Percentiles rank a stretch among this genome's conserved stretches.
Evolutionary conservation across 2,113 vertebrate species (phyloP).

Genomic region (Phalacrocorax carbo): DNA sequence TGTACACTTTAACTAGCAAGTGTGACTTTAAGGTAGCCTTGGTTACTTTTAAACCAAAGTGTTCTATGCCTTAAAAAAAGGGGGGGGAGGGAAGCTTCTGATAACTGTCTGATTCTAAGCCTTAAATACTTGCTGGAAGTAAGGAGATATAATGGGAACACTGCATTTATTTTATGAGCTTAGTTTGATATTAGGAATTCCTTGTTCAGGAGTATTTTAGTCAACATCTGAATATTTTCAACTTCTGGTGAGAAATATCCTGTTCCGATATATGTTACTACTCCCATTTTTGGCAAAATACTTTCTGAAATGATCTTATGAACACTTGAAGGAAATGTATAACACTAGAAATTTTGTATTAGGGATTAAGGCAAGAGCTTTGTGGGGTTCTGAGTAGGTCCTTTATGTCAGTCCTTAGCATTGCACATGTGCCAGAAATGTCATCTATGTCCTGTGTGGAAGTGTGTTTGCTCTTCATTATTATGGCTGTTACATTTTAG

Average conservation of each 20-base stretch:
- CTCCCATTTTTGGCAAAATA: background rate
- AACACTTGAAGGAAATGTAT: background rate
- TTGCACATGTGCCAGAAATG: background rate
- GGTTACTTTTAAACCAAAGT: background rate
- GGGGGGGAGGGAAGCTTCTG: background rate
- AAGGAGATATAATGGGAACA: background rate
- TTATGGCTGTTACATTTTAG: background rate
- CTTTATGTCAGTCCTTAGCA: background rate
- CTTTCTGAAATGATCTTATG: background rate
- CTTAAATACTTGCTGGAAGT: background rate
- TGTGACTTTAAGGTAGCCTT: background rate
- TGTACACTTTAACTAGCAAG: background rate
- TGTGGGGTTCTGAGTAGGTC: background rate
- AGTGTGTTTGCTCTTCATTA: background rate
- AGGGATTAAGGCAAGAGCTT: background rate
- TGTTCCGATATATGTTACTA: background rate
- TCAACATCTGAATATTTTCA: background rate
- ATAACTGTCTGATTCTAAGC: background rate
- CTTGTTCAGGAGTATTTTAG: background rate
- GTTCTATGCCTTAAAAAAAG: background rate
- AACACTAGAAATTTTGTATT: background rate
- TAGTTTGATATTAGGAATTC: background rate
- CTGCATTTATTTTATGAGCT: background rate
- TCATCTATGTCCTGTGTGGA: background rate
- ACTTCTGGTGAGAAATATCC: background rate